These are phyloP conservation scores for Pholis gunnellus DNA, from an alignment of 2,113 vertebrate species.

Conservation along the genomic window DNA sequence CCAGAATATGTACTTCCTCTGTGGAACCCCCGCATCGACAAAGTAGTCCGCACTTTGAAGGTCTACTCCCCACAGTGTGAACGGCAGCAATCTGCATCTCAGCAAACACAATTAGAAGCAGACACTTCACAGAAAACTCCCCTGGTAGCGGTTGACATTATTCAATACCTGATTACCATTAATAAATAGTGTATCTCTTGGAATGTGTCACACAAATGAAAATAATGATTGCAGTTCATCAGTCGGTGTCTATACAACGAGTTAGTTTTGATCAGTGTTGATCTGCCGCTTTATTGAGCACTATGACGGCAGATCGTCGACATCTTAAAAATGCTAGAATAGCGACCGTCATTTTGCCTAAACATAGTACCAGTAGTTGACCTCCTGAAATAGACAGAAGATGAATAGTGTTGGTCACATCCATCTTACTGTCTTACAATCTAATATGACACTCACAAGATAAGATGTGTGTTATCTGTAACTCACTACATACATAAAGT, in stretches of 20 bases:
- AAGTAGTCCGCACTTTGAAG: not conserved
- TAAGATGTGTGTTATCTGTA: not conserved
- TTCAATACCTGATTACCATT: not conserved
- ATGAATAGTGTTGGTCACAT: not conserved
- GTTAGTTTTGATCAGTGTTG: not conserved
- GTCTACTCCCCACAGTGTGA: not conserved
- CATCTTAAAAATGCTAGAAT: not conserved
- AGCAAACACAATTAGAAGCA: not conserved
- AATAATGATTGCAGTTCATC: not conserved
- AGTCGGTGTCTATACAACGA: not conserved
- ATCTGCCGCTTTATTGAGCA: not conserved
- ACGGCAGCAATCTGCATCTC: not conserved
- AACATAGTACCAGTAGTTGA: not conserved
- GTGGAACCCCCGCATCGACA: not conserved
- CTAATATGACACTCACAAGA: not conserved
- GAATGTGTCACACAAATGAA: not conserved
- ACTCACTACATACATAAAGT: not conserved
- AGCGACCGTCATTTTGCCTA: not conserved
- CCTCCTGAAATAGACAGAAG: constrained; percentile 1
- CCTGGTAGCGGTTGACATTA: not conserved
- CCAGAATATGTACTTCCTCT: not conserved
- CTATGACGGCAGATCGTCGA: not conserved
- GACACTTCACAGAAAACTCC: not conserved
- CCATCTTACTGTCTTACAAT: not conserved
- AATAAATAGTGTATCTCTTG: constrained; percentile 1